Base-by-base conservation (phyloP, 2,797 vertebrate genomes). In the Enteromius unitaeniatus region DNA sequence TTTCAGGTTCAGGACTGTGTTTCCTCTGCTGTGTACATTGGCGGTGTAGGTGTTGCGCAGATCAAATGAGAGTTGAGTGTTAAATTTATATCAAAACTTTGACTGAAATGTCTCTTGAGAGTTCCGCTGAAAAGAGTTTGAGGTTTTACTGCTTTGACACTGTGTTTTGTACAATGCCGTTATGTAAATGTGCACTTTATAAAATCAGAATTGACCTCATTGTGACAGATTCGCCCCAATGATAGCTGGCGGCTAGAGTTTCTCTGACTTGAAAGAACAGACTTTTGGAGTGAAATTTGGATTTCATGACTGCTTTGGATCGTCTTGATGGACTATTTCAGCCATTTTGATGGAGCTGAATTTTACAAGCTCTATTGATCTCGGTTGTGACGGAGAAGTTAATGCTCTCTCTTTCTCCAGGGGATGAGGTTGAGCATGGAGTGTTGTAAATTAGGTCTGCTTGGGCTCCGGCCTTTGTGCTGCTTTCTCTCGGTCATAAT, bases 321-420 rank as follows among this genome's bases (percentile, higher is more conserved):
- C 51, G 28, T 84, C 26, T 53, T 81, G 67, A 70, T 74, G 78
- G 40, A 68, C 45, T 40, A 26, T 80, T 77, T 45, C 26, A 79
- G 74, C 3, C 75, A 82, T 69, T 87, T 87, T 81, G 77, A 83
- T 42, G 14, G 3, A 55, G 21, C 45, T 75, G 78, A 85, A 80
- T 85, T 85, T 49, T 80, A 51, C 78, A 45, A 67, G 49, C 79
- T 77, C 21, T 81, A 86, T 89, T 78, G 83, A 86, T 85, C 82
- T 74, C 77, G 60, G 77, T 69, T 75, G 82, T 82, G 81, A 72
- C 51, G 80, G 86, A 83, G 84, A 68, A 65, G 62, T 79, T 87
- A 87, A 86, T 83, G 51, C 70, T 42, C 7, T 79, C 74, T 67
- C 74, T 84, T 87, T 87, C 81, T 79, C 67, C 64, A 28, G 69